These are phyloP conservation scores for Ovis canadensis DNA, from an alignment of 2,113 vertebrate species.

Conservation along the genomic window DNA sequence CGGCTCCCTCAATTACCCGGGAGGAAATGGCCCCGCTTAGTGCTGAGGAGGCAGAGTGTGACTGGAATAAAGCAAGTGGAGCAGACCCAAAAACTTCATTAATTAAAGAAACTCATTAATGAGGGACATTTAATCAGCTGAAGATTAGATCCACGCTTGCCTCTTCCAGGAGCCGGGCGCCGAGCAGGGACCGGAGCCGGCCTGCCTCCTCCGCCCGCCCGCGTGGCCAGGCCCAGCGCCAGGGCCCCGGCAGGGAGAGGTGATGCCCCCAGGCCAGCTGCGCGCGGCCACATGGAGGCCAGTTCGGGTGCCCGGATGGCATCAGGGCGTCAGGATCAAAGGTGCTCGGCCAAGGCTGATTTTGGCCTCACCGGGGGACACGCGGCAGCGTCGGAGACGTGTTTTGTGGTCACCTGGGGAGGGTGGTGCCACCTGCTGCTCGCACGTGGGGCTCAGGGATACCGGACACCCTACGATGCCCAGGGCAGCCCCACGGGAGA, in stretches of 20 bases:
- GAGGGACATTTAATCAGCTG: slow-evolving; percentile 84
- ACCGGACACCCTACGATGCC: accelerated
- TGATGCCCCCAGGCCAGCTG: not conserved
- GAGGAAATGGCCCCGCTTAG: slow-evolving; percentile 80
- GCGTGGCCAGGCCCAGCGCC: not conserved
- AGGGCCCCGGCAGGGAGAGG: not conserved
- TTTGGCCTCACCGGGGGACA: accelerated
- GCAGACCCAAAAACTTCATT: slow-evolving; percentile 85
- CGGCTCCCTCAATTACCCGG: slow-evolving; percentile 71
- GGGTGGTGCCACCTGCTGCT: not conserved
- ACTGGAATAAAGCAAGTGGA: slow-evolving; percentile 78
- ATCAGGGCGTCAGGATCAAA: accelerated
- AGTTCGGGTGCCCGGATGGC: accelerated
- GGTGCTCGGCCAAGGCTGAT: accelerated
- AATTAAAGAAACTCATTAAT: slow-evolving; percentile 85
- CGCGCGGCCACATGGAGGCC: accelerated
- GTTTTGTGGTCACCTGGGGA: not conserved
- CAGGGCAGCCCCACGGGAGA: not conserved
- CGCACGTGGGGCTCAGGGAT: accelerated
- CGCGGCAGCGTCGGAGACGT: accelerated
- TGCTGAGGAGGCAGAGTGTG: slow-evolving; percentile 84
- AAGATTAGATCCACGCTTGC: slow-evolving; percentile 73
- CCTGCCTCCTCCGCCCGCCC: not conserved
- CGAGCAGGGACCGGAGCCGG: not conserved
- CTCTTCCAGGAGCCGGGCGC: slow-evolving; percentile 45